These are phyloP conservation scores for Artibeus lituratus DNA, from an alignment of 2,797 vertebrate species.

Conservation along the genomic window DNA sequence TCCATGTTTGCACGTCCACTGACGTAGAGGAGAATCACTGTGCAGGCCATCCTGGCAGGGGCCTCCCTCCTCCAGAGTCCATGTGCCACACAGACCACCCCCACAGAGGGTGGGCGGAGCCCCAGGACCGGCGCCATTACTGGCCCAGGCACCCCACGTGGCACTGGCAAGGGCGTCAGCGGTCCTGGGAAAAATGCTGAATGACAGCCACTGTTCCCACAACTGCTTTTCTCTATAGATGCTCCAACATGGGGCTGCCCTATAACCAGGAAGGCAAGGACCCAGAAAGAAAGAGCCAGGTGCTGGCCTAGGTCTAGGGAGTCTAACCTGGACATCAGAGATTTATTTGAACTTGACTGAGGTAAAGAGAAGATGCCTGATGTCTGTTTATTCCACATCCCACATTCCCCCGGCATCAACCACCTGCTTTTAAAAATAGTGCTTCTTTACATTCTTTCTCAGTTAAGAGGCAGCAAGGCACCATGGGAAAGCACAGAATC, in stretches of 20 bases:
- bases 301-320: not conserved
- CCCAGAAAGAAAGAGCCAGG: not conserved
- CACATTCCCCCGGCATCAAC: not conserved
- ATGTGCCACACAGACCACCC: not conserved
- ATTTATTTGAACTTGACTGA: not conserved
- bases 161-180: not conserved
- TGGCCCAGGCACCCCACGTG: not conserved
- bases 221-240: not conserved
- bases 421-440: not conserved
- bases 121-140: accelerated
- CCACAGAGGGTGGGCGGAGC: accelerated
- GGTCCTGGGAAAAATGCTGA: not conserved
- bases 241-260: accelerated
- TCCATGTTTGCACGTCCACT: accelerated
- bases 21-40: not conserved
- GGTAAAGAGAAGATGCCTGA: not conserved
- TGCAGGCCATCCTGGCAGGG: not conserved
- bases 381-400: not conserved
- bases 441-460: not conserved
- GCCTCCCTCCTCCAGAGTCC: not conserved
- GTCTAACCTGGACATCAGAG: not conserved
- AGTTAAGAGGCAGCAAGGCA: not conserved
- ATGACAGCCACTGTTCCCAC: not conserved
- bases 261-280: not conserved
- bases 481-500: too few relatives aligned